These are phyloP conservation scores for Chymomyza caudatula DNA, from an alignment of 2,888 invertebrate species.

Conservation along the genomic window DNA sequence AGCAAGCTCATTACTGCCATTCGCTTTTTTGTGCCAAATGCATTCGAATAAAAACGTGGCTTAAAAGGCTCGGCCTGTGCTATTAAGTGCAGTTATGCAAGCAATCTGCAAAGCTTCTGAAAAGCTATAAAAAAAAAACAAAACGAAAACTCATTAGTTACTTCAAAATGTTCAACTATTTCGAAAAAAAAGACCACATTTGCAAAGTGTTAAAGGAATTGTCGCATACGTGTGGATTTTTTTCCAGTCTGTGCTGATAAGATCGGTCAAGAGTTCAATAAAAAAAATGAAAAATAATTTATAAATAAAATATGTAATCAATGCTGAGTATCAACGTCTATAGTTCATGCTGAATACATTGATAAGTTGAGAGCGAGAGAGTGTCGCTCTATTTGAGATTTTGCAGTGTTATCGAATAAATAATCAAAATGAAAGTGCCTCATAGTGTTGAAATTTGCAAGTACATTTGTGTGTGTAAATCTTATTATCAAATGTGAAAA, in stretches of 20 bases:
- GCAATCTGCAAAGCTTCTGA: neutral
- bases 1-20: slow-evolving; percentile 36
- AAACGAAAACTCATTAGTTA: neutral
- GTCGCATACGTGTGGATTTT: neutral
- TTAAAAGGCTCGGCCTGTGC: slow-evolving; percentile 13
- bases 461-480: too few species aligned
- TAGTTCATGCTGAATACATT: neutral
- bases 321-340: neutral
- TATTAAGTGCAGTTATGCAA: neutral
- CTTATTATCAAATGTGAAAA: too few species aligned
- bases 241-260: slow-evolving; percentile 25
- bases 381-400: neutral
- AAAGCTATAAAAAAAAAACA: neutral
- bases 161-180: too few species aligned
- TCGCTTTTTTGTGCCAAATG: slow-evolving; percentile 25
- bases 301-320: neutral
- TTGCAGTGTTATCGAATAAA: too few species aligned
- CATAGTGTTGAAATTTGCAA: too few species aligned
- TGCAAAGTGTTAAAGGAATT: neutral
- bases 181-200: slow-evolving; percentile 6
- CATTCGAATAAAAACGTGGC: slow-evolving; percentile 31
- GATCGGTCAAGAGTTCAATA: slow-evolving; percentile 44
- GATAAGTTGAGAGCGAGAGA: neutral
- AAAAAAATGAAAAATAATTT: slow-evolving; percentile 9
- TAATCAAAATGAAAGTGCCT: too few species aligned